Conservation (phyloP, 2,888 invertebrate genomes). For the Yponomeuta cagnagella region DNA sequence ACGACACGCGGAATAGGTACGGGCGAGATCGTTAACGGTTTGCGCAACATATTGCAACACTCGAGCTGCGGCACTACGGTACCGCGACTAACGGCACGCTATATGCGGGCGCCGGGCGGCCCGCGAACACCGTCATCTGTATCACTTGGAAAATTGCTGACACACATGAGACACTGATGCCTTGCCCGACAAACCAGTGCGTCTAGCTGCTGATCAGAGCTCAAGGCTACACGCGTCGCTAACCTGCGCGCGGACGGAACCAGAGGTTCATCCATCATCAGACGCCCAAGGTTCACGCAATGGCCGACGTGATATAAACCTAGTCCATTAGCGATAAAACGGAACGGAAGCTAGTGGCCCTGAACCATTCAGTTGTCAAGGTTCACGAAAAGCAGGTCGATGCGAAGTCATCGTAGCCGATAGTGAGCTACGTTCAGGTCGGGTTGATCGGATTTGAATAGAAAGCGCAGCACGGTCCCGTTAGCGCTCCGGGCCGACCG, state of each 20-base stretch:
- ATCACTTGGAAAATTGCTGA: neutral
- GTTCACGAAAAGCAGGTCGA: slow-evolving; percentile 1
- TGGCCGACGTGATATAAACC: neutral
- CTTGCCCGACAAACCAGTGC: too few relatives aligned
- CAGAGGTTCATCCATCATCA: neutral
- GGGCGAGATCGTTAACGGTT: neutral
- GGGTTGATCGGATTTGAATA: slow-evolving; percentile 11
- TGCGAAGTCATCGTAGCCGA: neutral
- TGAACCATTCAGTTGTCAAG: slow-evolving; percentile 1
- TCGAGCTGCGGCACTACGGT: neutral
- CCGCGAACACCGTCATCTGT: neutral
- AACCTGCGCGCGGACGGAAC: neutral
- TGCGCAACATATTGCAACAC: neutral
- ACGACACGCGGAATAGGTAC: neutral
- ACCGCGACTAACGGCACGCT: neutral
- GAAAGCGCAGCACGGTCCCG: slow-evolving; percentile 9
- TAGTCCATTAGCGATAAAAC: neutral
- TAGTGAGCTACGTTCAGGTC: slow-evolving; percentile 1
- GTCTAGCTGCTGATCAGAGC: neutral
- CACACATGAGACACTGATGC: neutral
- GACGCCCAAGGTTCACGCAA: neutral
- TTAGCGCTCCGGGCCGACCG: neutral
- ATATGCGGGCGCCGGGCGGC: neutral
- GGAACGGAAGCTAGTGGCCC: neutral
- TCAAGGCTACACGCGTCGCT: neutral